A percentile compares a stretch with the other conserved stretches of the same genome.
Conservation (phyloP, 1,140 invertebrate species). For the Oreohelix idahoensis region DNA sequence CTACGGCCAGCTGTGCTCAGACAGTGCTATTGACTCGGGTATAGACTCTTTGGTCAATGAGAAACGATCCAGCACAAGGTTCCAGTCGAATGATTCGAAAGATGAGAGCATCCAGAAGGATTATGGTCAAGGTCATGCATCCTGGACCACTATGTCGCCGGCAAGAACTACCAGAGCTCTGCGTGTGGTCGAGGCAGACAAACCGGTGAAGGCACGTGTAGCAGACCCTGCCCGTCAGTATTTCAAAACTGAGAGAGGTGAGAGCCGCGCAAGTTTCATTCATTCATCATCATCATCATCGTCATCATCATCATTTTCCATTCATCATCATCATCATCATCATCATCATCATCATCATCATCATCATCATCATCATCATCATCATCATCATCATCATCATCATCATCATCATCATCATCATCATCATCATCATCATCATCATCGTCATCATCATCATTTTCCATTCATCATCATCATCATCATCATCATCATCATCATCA, state of each 20-base stretch:
- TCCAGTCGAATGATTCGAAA: background rate
- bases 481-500: constrained; percentile 14
- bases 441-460: background rate
- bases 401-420: too few relatives aligned
- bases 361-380: background rate
- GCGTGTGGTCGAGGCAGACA: background rate
- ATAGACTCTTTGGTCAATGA: background rate
- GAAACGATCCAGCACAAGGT: background rate
- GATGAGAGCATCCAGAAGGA: background rate
- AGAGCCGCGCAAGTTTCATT: too few relatives aligned
- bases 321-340: background rate
- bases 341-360: constrained; percentile 8
- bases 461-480: constrained; percentile 4
- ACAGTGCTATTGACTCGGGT: background rate
- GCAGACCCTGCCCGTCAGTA: background rate
- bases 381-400: too few relatives aligned
- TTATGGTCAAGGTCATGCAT: background rate
- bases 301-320: too few relatives aligned
- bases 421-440: background rate
- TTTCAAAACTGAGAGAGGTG: background rate
- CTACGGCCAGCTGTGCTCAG: background rate
- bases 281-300: too few relatives aligned
- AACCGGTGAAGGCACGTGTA: background rate
- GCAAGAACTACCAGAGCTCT: background rate
- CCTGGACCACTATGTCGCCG: background rate